Conservation (phyloP, 2,113 vertebrate species). For the Labrus mixtus region DNA sequence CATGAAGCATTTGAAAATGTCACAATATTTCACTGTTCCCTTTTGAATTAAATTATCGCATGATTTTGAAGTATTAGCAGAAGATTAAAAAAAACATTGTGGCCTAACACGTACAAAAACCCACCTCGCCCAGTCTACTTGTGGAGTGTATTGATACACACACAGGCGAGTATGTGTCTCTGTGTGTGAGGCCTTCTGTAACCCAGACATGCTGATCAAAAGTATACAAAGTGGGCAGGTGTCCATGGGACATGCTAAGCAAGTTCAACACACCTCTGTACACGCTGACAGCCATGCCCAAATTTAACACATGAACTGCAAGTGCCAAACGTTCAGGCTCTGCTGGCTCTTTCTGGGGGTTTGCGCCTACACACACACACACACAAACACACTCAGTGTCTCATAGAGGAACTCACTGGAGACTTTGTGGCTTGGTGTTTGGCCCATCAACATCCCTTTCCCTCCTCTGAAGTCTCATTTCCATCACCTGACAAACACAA, state of each 20-base stretch:
- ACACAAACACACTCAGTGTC: constrained; percentile 11
- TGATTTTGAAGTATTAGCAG: too few species aligned
- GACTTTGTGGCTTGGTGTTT: constrained; percentile 70
- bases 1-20: not conserved
- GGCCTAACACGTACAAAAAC: not conserved
- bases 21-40: not conserved
- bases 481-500: constrained; percentile 74
- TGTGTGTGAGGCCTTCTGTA: constrained; percentile 36
- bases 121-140: not conserved
- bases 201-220: constrained; percentile 68
- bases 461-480: constrained; percentile 75
- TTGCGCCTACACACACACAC: constrained; percentile 25
- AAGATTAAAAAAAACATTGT: too few species aligned
- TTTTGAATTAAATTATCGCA: not conserved
- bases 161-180: constrained; percentile 23
- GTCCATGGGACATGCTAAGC: constrained; percentile 77
- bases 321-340: constrained; percentile 77
- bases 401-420: constrained; percentile 50
- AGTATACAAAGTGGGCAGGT: constrained; percentile 78
- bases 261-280: constrained; percentile 78
- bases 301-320: constrained; percentile 81
- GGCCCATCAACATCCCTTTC: constrained; percentile 76
- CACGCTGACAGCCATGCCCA: constrained; percentile 79
- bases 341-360: constrained; percentile 70
- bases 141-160: constrained; percentile 3